Percentiles rank a stretch among this genome's conserved stretches.
Evolutionary conservation across 2,888 invertebrate species (phyloP).

Genomic region (Drosophila macrothrix): DNA sequence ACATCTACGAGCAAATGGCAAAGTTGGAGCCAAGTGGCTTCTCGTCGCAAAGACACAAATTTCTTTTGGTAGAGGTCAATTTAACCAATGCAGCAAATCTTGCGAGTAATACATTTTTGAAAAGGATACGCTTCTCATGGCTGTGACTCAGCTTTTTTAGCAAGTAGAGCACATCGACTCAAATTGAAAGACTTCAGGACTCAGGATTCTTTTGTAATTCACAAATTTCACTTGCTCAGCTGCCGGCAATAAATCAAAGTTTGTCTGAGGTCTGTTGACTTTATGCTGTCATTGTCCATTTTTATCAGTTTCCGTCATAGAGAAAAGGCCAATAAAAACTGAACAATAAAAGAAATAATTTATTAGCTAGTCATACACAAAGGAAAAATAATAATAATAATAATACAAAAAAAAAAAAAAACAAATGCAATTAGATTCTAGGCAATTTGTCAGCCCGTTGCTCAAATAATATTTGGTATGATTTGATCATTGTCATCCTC

Average conservation of each 20-base stretch:
- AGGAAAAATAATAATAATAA: conserved; percentile 24
- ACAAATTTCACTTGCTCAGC: not conserved
- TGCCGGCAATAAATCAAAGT: conserved; percentile 2
- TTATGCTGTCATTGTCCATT: not conserved
- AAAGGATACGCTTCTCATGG: not conserved
- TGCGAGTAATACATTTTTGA: not conserved
- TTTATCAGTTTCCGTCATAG: not conserved
- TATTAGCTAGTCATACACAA: conserved; percentile 15
- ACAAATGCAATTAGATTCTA: conserved; percentile 20
- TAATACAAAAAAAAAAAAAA: not conserved
- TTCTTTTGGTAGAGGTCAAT: not conserved
- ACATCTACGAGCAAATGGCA: not conserved
- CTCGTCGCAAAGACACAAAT: not conserved
- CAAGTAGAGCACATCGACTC: not conserved
- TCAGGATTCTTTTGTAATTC: not conserved
- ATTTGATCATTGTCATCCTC: conserved; percentile 76
- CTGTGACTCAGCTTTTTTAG: conserved; percentile 1
- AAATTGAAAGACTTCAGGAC: not conserved
- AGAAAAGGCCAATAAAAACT: not conserved
- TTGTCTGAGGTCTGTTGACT: not conserved
- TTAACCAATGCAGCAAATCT: not conserved
- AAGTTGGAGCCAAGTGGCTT: not conserved
- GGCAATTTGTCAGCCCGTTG: conserved; percentile 20
- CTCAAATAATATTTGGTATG: conserved; percentile 76
- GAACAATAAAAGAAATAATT: conserved; percentile 33